Evolutionary conservation across 2,888 invertebrate genomes (phyloP).

Genomic region (Tetranychus truncatus): DNA sequence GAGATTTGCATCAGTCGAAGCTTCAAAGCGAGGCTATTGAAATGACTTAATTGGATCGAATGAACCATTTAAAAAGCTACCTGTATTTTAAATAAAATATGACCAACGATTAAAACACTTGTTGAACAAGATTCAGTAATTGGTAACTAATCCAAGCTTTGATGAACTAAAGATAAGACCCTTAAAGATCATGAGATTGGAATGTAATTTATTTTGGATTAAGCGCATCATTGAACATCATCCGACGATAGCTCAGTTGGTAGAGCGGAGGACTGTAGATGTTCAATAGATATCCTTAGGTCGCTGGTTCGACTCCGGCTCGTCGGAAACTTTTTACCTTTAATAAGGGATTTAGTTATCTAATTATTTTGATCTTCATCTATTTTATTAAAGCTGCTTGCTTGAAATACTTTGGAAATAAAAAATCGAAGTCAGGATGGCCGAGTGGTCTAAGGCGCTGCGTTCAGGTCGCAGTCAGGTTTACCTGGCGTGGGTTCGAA

Average conservation of each 20-base stretch:
- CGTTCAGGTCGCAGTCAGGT: conserved; percentile 27
- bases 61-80: no score
- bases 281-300: conserved; percentile 1
- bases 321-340: conserved; percentile 1
- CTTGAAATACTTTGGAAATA: not conserved
- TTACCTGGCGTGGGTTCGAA: conserved; percentile 27
- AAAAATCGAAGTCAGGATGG: conserved; percentile 23
- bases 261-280: not conserved
- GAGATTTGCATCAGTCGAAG: no score
- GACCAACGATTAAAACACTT: no score
- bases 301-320: conserved; percentile 2
- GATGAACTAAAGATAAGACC: no score
- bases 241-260: not conserved
- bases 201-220: no score
- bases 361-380: not conserved
- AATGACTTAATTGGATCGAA: no score
- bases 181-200: no score
- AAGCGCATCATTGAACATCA: no score
- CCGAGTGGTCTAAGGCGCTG: conserved; percentile 28
- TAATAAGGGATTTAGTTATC: not conserved
- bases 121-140: no score
- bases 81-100: no score
- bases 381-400: not conserved
- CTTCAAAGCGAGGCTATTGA: no score
- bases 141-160: no score